Base-by-base conservation (phyloP, 1,140 invertebrate species). In the Atta texana region DNA sequence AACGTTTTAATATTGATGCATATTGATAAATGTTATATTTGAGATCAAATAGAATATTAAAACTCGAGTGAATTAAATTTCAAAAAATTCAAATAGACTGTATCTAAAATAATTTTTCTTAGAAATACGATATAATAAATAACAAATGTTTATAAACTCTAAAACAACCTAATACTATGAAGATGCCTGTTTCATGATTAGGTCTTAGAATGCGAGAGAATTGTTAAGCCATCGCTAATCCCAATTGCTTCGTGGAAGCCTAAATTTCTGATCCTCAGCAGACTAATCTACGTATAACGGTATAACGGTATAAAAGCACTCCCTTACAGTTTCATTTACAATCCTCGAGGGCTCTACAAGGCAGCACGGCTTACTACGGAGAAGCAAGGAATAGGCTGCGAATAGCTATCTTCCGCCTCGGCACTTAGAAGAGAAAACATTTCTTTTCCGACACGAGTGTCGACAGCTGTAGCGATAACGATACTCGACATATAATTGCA, bases 321-420 rank as follows among this genome's bases (percentile, higher is more conserved):
- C 28, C 16, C 28, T 59, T 68, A 80, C 16, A 71, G 14, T 86
- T 69, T 49, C 76, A 14, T 81, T 81, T 71, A 86, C 28, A 57
- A 78, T 69, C 18, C 39, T 69, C 69, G 39, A 61, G 80, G 21
- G 57, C 2, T 51, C 44, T 24, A 34, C 28, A 31, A 63, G 24
- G 2, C 24, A 21, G 21, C 53, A 49, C 6, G 39, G 14, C 16
- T 72, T 71, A 71, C 34, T 59, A 53, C 24, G 1, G 3, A 14
- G 18, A 59, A n/a, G 39, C 28, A 10, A 7, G 53, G 34, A 59
- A 74, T n/a, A 61, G 77, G 28, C 44, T n/a, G n/a, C n/a, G n/a
- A 10, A 78, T 16, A 66, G 49, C 24, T 63, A 16, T 64, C 57
- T 51, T 21, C 34, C 10, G 59, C 6, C 49, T 53, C 34, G 14